Evolutionary conservation across 2,113 vertebrate genomes (phyloP).

Genomic region (Atrichornis clamosus): DNA sequence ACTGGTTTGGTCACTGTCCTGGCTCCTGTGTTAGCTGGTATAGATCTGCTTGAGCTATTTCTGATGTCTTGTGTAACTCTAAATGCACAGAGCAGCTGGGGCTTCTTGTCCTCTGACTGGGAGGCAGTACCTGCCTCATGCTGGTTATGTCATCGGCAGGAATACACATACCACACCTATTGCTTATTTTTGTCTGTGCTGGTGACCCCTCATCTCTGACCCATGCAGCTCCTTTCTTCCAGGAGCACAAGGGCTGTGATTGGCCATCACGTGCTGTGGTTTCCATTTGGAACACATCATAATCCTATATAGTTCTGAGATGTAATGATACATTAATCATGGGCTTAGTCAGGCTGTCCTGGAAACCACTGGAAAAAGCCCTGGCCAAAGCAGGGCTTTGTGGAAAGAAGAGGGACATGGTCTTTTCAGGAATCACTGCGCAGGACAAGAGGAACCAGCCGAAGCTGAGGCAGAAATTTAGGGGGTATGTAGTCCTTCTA

Average conservation of each 20-base stretch:
- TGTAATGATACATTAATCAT: neutral
- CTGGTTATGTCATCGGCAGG: neutral
- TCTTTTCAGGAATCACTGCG: neutral
- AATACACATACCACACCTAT: neutral
- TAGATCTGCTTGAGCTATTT: neutral
- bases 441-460: neutral
- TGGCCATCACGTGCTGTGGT: neutral
- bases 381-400: neutral
- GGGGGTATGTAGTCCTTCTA: neutral
- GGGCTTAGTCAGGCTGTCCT: neutral
- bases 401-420: neutral
- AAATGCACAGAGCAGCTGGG: neutral
- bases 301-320: neutral
- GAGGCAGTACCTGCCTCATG: neutral
- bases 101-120: neutral
- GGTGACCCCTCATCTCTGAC: neutral
- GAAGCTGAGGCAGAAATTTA: neutral
- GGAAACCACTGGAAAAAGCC: neutral
- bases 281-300: conserved; percentile 15
- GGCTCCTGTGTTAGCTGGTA: neutral
- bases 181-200: neutral
- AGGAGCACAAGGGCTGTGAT: neutral
- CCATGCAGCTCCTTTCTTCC: neutral
- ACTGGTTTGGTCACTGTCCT: neutral
- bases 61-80: neutral